A percentile compares a stretch with the other conserved stretches of the same genome.
Conservation (phyloP, 1,140 invertebrate genomes). For the Leptinotarsa undecemlineata region DNA sequence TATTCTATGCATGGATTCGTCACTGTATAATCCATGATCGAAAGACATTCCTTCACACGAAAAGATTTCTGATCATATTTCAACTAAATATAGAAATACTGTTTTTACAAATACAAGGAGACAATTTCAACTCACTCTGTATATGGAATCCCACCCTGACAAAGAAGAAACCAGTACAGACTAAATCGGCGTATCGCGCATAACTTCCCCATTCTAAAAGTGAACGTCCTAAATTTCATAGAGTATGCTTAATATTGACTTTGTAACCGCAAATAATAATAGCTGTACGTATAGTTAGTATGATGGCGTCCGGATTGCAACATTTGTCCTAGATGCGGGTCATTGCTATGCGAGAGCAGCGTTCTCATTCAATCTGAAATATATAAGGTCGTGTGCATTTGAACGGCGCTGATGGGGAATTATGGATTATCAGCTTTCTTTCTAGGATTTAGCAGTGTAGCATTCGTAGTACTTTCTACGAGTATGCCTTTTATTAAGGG, state of each 20-base stretch:
- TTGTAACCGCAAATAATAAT: conserved; percentile 46
- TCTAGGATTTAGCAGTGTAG: too few relatives aligned
- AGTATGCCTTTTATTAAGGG: too few relatives aligned
- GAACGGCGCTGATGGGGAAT: conserved; percentile 14
- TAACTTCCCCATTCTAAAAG: conserved; percentile 20
- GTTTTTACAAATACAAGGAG: too few relatives aligned
- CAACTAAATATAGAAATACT: too few relatives aligned
- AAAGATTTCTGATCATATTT: too few relatives aligned
- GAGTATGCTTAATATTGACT: conserved; percentile 34
- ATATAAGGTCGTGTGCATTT: conserved; percentile 50
- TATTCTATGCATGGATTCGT: too few relatives aligned
- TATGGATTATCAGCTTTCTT: conserved; percentile 39
- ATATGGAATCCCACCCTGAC: neutral
- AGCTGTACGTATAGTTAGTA: conserved; percentile 24
- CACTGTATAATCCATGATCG: too few relatives aligned
- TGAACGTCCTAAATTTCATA: conserved; percentile 22
- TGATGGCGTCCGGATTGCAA: conserved; percentile 52
- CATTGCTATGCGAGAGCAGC: conserved; percentile 55
- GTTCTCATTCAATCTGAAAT: conserved; percentile 55
- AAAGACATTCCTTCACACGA: too few relatives aligned
- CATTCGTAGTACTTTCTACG: too few relatives aligned
- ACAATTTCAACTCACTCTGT: too few relatives aligned
- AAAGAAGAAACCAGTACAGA: neutral
- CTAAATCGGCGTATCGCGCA: neutral
- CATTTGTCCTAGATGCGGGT: conserved; percentile 56